A percentile compares a stretch with the other conserved stretches of the same genome.
phyloP scores from a whole-genome alignment of 1,140 invertebrate genomes.

The Zophobas atratus region DNA sequence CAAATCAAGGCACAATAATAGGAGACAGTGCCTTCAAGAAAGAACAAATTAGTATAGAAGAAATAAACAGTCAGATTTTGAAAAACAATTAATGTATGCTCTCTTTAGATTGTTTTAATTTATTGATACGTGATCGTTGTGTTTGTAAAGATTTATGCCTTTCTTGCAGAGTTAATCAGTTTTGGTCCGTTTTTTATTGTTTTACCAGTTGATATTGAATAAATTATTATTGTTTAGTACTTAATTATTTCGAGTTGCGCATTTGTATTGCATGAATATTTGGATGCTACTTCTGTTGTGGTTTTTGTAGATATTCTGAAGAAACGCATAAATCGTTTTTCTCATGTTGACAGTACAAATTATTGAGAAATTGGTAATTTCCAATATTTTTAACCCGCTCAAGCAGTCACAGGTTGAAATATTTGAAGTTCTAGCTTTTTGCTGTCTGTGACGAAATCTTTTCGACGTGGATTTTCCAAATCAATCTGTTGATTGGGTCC shows the following conservation, averaged over 20 bases:
- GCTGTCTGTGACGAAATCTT: conserved; percentile 22
- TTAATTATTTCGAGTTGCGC: conserved; percentile 46
- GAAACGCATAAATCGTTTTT: conserved; percentile 56
- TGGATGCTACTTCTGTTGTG: not conserved
- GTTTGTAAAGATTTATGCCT: conserved; percentile 55
- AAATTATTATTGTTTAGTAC: conserved; percentile 9
- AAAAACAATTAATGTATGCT: conserved; percentile 61
- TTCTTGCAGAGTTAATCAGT: conserved; percentile 49
- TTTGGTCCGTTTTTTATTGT: conserved; percentile 13
- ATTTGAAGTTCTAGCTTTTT: conserved; percentile 46
- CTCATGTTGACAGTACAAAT: conserved; percentile 62
- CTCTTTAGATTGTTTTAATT: conserved; percentile 64
- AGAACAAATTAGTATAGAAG: conserved; percentile 60
- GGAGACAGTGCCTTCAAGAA: conserved; percentile 53
- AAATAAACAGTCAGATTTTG: conserved; percentile 53
- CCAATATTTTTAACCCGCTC: conserved; percentile 27
- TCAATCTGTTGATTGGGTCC: conserved; percentile 45
- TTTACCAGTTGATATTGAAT: conserved; percentile 41
- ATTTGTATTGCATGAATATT: conserved; percentile 14
- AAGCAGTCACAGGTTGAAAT: conserved; percentile 46
- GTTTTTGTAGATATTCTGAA: conserved; percentile 38
- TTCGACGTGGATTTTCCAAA: conserved; percentile 47
- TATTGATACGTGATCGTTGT: conserved; percentile 60
- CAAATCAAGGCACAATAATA: conserved; percentile 69
- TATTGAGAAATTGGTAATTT: conserved; percentile 41